Evolutionary conservation across 2,797 vertebrate species (phyloP).

Genomic region (Gymnoscopelus microlampas): DNA sequence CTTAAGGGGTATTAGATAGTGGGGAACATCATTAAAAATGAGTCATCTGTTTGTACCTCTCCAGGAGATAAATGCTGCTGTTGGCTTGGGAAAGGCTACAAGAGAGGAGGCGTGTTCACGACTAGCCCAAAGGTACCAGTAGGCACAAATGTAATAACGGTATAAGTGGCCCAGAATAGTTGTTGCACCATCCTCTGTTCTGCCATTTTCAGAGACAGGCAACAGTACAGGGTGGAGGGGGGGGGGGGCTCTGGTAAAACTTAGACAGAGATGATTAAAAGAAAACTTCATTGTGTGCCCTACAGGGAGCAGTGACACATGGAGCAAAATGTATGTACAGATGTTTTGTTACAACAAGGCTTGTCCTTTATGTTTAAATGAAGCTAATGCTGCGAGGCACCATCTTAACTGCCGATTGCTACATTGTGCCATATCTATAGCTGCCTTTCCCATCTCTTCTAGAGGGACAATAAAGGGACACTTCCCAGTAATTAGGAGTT

Average conservation of each 20-base stretch:
- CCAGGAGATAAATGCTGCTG: conserved; percentile 53
- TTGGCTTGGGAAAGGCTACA: conserved; percentile 44
- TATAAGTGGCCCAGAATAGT: conserved; percentile 27
- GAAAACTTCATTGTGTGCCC: background rate
- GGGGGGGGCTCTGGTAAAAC: background rate
- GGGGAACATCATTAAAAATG: conserved; percentile 56
- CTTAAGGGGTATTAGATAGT: conserved; percentile 50
- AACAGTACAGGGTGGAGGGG: background rate
- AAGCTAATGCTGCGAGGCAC: conserved; percentile 9
- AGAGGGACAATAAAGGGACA: conserved; percentile 32
- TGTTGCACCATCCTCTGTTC: conserved; percentile 15
- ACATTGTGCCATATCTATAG: conserved; percentile 6
- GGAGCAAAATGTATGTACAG: background rate
- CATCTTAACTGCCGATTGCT: background rate
- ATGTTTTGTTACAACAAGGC: background rate
- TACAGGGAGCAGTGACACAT: conserved; percentile 9
- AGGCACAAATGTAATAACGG: conserved; percentile 31
- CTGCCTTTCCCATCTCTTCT: conserved; percentile 9
- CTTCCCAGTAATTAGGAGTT: conserved; percentile 41
- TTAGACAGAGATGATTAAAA: background rate
- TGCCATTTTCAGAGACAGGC: conserved; percentile 20
- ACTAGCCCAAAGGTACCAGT: conserved; percentile 42
- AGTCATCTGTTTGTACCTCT: conserved; percentile 39
- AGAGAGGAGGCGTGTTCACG: conserved; percentile 34
- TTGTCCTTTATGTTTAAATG: background rate